A percentile compares a stretch with the other conserved stretches of the same genome.
Conservation (phyloP, 2,113 vertebrate genomes). For the Triplophysa rosa region DNA sequence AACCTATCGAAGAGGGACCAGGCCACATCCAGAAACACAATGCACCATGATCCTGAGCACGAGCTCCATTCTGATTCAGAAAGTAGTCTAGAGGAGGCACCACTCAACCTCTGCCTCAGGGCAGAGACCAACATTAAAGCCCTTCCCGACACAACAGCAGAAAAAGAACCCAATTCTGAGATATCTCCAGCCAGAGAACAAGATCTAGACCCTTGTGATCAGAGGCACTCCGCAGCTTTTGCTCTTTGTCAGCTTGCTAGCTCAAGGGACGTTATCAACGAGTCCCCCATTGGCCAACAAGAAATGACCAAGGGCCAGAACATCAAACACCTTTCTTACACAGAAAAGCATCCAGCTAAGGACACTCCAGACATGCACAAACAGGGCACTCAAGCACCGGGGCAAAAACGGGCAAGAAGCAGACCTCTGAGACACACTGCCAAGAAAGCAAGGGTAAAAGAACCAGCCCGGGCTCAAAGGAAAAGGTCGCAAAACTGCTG, state of each 20-base stretch:
- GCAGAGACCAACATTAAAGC: constrained; percentile 62
- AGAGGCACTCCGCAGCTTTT: constrained; percentile 90
- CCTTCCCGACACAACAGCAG: neutral
- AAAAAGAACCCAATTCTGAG: neutral
- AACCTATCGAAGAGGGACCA: constrained; percentile 86
- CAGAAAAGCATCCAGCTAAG: constrained; percentile 47
- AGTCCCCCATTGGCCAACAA: neutral
- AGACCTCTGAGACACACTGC: constrained; percentile 71
- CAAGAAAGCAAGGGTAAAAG: constrained; percentile 74
- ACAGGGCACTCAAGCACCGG: constrained; percentile 52
- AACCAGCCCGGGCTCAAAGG: constrained; percentile 74
- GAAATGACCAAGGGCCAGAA: neutral
- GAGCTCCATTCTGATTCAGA: constrained; percentile 23
- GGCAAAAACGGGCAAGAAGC: constrained; percentile 77
- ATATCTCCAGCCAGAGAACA: constrained; percentile 38
- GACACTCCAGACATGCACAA: constrained; percentile 6
- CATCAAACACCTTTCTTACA: neutral
- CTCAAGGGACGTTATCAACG: constrained; percentile 64
- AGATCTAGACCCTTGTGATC: constrained; percentile 79
- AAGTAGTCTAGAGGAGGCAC: constrained; percentile 71
- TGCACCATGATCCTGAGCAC: constrained; percentile 35
- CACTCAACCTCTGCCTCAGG: constrained; percentile 89
- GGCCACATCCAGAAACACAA: constrained; percentile 37
- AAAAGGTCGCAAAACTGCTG: constrained; percentile 81
- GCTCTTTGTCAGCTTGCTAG: constrained; percentile 91